phyloP scores from a whole-genome alignment of 2,797 vertebrate genomes.

The Prunella strophiata region DNA sequence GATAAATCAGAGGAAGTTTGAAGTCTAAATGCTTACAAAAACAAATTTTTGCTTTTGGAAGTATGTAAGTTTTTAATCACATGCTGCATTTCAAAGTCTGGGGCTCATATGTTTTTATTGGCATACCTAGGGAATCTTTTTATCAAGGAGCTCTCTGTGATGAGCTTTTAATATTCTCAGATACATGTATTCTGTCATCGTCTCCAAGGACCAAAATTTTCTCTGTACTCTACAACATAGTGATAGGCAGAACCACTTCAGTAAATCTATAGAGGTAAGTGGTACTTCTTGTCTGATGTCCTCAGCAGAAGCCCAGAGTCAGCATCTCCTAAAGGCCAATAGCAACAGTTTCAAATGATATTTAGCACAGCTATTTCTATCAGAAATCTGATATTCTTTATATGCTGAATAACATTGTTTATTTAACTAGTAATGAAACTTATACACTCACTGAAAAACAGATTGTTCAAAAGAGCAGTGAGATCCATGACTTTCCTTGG shows the following conservation, averaged over 20 bases:
- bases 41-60: not conserved
- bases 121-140: not conserved
- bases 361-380: not conserved
- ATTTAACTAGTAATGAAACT: not conserved
- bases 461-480: not conserved
- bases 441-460: not conserved
- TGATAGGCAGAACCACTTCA: not conserved
- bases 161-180: not conserved
- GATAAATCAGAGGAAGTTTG: not conserved
- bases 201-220: not conserved
- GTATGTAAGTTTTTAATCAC: not conserved
- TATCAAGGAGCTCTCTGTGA: not conserved
- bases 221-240: fast-evolving
- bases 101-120: not conserved
- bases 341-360: not conserved
- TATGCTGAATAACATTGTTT: not conserved
- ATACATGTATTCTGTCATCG: not conserved
- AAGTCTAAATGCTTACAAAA: not conserved
- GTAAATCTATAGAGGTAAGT: not conserved
- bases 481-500: not conserved
- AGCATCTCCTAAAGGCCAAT: not conserved
- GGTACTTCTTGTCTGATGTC: not conserved
- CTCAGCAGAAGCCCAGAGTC: not conserved
- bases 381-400: not conserved
- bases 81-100: not conserved